Percentiles rank a stretch among this genome's conserved stretches.
phyloP scores from a whole-genome alignment of 2,888 invertebrate genomes.

The Galeruca laticollis region DNA sequence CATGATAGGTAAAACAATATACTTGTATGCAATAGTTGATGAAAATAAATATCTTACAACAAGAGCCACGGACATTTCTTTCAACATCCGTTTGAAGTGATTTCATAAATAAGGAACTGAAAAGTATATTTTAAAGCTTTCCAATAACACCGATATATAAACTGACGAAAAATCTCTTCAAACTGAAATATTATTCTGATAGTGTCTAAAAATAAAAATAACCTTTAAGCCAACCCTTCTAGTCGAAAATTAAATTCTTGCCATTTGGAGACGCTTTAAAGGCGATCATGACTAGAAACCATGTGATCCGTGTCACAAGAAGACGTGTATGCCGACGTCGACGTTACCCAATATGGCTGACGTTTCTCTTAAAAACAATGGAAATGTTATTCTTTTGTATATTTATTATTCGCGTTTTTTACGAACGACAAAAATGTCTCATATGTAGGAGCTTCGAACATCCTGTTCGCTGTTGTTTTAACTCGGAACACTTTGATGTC shows the following conservation, averaged over 20 bases:
- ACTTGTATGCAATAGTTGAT: not conserved
- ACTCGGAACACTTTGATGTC: slow-evolving; percentile 15
- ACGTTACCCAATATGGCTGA: not conserved
- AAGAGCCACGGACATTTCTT: not conserved
- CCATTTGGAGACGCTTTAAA: slow-evolving; percentile 13
- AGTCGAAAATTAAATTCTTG: slow-evolving; percentile 11
- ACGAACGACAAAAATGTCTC: slow-evolving; percentile 16
- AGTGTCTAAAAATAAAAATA: slow-evolving; percentile 23
- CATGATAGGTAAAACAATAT: too few species aligned
- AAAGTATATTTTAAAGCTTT: not conserved
- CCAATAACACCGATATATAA: slow-evolving; percentile 7
- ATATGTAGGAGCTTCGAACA: not conserved
- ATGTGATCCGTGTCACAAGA: slow-evolving; percentile 34
- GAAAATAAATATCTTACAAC: not conserved
- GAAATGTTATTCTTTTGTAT: slow-evolving; percentile 21
- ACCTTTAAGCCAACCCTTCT: slow-evolving; percentile 19
- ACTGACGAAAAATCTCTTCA: slow-evolving; percentile 4
- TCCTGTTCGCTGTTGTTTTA: slow-evolving; percentile 14
- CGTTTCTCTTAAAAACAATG: slow-evolving; percentile 3
- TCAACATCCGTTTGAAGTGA: not conserved
- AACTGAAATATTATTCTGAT: slow-evolving; percentile 3
- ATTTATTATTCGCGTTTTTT: slow-evolving; percentile 20
- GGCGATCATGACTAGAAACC: slow-evolving; percentile 14
- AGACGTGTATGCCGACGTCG: slow-evolving; percentile 27
- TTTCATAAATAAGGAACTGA: slow-evolving; percentile 3